These are phyloP conservation scores for Diglossa brunneiventris DNA, from an alignment of 2,113 vertebrate species.

Conservation along the genomic window DNA sequence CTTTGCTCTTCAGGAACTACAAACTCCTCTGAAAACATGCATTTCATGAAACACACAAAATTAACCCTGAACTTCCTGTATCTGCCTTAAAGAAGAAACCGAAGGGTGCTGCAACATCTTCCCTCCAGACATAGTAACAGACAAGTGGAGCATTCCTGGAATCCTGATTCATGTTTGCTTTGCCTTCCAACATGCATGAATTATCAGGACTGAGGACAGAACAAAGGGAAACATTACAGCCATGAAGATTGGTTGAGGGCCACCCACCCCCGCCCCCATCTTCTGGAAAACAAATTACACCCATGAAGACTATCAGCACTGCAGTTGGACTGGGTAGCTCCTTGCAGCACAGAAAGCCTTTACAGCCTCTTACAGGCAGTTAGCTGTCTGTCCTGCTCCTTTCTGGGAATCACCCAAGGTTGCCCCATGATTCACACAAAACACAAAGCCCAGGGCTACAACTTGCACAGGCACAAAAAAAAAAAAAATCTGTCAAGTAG, in stretches of 20 bases:
- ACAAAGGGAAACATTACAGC: conserved; percentile 62
- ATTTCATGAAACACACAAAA: not conserved
- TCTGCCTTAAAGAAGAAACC: not conserved
- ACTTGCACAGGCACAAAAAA: not conserved
- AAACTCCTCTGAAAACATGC: not conserved
- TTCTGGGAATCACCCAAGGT: not conserved
- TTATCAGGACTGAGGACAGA: conserved; percentile 29
- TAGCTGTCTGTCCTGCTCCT: not conserved
- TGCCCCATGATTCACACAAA: not conserved
- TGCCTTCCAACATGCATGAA: conserved; percentile 17
- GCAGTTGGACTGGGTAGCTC: not conserved
- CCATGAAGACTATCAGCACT: not conserved
- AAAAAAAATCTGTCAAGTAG: not conserved
- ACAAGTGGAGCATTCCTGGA: not conserved
- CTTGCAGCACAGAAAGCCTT: not conserved
- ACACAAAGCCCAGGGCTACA: not conserved
- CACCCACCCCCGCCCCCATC: not conserved
- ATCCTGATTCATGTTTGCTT: not conserved
- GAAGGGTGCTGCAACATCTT: not conserved
- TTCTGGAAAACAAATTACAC: not conserved
- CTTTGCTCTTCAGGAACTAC: not conserved
- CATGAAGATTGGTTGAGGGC: conserved; percentile 46
- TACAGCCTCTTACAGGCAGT: not conserved
- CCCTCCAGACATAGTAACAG: not conserved
- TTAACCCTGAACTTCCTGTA: not conserved